Percentiles rank a stretch among this genome's conserved stretches.
Evolutionary conservation across 2,797 vertebrate species (phyloP).

Genomic region (Merluccius polli): DNA sequence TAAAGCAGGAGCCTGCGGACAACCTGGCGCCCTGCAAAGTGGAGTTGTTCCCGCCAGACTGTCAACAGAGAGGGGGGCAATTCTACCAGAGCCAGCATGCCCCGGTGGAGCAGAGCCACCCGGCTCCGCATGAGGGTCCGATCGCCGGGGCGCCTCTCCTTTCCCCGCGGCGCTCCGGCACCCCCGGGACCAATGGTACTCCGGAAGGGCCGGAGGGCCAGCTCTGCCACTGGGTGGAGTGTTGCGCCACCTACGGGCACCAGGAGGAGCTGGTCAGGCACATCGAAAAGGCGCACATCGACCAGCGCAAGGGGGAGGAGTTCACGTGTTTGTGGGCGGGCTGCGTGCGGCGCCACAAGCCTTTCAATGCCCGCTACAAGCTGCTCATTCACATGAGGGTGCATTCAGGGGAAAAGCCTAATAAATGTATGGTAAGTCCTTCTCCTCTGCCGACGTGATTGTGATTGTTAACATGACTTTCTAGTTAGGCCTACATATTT

Average conservation of each 20-base stretch:
- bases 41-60: slow-evolving; percentile 66
- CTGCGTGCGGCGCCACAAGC: slow-evolving; percentile 88
- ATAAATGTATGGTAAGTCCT: slow-evolving; percentile 93
- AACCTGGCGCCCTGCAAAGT: slow-evolving; percentile 71
- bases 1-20: slow-evolving; percentile 86
- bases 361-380: slow-evolving; percentile 97
- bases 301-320: slow-evolving; percentile 94
- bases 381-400: slow-evolving; percentile 98
- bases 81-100: slow-evolving; percentile 67
- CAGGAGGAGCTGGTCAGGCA: slow-evolving; percentile 95
- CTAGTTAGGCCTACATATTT: too few relatives aligned
- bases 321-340: slow-evolving; percentile 96
- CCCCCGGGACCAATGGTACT: slow-evolving; percentile 44
- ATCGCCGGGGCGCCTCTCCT: slow-evolving; percentile 47
- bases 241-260: slow-evolving; percentile 81
- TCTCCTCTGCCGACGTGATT: not conserved
- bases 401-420: slow-evolving; percentile 95
- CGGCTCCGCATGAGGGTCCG: slow-evolving; percentile 50
- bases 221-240: slow-evolving; percentile 91
- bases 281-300: slow-evolving; percentile 95
- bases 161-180: slow-evolving; percentile 25
- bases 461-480: not conserved
- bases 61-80: slow-evolving; percentile 64
- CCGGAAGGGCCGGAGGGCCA: slow-evolving; percentile 62
- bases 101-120: slow-evolving; percentile 36